phyloP scores from a whole-genome alignment of 1,140 invertebrate species.

The Vanessa atalanta region DNA sequence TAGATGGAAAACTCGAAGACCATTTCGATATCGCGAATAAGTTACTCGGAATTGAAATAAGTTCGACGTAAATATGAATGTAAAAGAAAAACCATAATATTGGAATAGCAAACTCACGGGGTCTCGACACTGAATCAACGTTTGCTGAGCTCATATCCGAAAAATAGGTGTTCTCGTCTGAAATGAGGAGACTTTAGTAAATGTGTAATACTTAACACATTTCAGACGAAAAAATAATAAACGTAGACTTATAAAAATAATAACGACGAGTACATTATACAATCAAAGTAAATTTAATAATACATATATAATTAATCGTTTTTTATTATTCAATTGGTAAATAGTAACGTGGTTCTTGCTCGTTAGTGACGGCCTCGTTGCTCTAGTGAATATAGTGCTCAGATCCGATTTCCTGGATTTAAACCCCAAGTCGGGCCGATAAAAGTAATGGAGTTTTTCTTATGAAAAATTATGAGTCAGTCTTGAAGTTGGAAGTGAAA shows the following conservation, averaged over 20 bases:
- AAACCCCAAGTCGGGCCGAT: too few relatives aligned
- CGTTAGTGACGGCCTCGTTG: too few relatives aligned
- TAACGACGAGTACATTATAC: conserved; percentile 1
- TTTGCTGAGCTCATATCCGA: conserved; percentile 43
- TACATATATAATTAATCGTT: too few relatives aligned
- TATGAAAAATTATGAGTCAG: too few relatives aligned
- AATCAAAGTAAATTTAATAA: too few relatives aligned
- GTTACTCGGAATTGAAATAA: conserved; percentile 26
- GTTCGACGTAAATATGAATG: conserved; percentile 28
- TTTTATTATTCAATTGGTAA: too few relatives aligned
- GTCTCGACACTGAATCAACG: conserved; percentile 42
- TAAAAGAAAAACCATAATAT: conserved; percentile 19
- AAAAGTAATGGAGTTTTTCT: too few relatives aligned
- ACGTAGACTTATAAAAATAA: conserved; percentile 15
- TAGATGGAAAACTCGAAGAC: conserved; percentile 4
- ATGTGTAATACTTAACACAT: conserved; percentile 40
- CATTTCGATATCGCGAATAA: conserved; percentile 17
- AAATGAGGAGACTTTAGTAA: conserved; percentile 45
- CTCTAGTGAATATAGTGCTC: too few relatives aligned
- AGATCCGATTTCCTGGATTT: too few relatives aligned
- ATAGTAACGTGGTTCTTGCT: too few relatives aligned
- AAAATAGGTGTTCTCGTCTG: conserved; percentile 37
- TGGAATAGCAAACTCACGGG: conserved; percentile 33
- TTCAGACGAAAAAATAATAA: conserved; percentile 30
- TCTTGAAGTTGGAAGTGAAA: too few relatives aligned